A percentile compares a stretch with the other conserved stretches of the same genome.
Evolutionary conservation across 2,113 vertebrate species (phyloP).

Genomic region (Ancistrus triradiatus): DNA sequence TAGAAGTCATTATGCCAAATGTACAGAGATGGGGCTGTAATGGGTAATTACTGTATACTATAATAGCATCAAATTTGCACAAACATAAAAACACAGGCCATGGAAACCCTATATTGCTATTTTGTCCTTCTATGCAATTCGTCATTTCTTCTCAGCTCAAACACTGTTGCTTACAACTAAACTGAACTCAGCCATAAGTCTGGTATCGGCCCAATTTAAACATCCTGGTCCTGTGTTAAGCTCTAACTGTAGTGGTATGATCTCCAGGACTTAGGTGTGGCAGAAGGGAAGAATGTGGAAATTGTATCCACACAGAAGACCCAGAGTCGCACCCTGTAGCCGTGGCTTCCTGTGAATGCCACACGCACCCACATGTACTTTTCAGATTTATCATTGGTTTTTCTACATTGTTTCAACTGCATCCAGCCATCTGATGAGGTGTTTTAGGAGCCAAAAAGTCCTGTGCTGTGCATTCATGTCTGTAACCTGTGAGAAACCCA

Average conservation of each 20-base stretch:
- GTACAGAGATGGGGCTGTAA: no score
- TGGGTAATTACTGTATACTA: no score
- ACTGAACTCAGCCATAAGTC: constrained; percentile 58
- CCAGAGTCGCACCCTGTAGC: constrained; percentile 66
- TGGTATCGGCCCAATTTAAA: constrained; percentile 66
- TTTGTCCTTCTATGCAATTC: neutral
- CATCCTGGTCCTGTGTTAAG: constrained; percentile 66
- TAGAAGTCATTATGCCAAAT: no score
- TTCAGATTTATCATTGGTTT: constrained; percentile 29
- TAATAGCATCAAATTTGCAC: no score
- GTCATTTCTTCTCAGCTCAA: constrained; percentile 41
- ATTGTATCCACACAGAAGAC: constrained; percentile 59
- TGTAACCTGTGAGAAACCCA: constrained; percentile 58
- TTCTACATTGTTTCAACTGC: constrained; percentile 47
- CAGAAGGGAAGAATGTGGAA: constrained; percentile 73
- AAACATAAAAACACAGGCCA: no score
- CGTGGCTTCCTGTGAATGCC: constrained; percentile 51
- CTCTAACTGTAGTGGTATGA: constrained; percentile 64
- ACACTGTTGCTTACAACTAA: constrained; percentile 36
- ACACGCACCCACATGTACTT: constrained; percentile 32
- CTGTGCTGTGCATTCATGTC: constrained; percentile 21
- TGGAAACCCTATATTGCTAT: no score
- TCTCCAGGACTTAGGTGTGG: constrained; percentile 75
- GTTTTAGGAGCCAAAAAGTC: constrained; percentile 12
- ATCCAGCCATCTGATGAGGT: constrained; percentile 30